Percentiles rank a stretch among this genome's conserved stretches.
Conservation (phyloP, 2,888 invertebrate genomes). For the Nymphalis c-album region DNA sequence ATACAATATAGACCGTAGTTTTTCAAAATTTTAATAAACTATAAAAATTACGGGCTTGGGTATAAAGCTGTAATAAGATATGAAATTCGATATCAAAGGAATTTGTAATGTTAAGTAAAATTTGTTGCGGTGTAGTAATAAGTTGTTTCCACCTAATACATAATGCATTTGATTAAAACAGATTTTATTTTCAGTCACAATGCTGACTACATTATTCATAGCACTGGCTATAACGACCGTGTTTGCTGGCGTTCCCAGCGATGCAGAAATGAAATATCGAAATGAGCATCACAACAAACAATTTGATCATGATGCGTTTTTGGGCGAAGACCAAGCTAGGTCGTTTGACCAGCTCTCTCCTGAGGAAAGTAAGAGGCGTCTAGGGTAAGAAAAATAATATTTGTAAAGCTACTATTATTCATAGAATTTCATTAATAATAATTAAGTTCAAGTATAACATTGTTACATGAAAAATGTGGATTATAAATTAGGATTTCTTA, state of each 20-base stretch:
- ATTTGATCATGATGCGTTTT: slow-evolving; percentile 98
- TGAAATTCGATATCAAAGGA: background rate
- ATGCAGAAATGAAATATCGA: slow-evolving; percentile 89
- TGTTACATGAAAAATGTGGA: too few relatives aligned
- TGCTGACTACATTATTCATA: slow-evolving; percentile 66
- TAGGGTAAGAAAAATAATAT: slow-evolving; percentile 81
- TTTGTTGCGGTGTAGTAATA: too few relatives aligned
- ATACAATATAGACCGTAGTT: background rate
- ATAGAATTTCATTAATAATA: too few relatives aligned
- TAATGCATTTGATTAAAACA: background rate
- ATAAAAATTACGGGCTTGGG: too few relatives aligned
- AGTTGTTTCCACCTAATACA: too few relatives aligned
- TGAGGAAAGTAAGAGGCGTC: slow-evolving; percentile 94
- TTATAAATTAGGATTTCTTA: too few relatives aligned
- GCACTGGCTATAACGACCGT: slow-evolving; percentile 66
- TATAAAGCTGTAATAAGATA: background rate
- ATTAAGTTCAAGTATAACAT: too few relatives aligned
- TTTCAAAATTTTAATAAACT: background rate
- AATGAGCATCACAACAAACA: slow-evolving; percentile 92
- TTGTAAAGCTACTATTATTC: too few relatives aligned
- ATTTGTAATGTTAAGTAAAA: background rate
- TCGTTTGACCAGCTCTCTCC: slow-evolving; percentile 96
- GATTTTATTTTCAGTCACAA: slow-evolving; percentile 46
- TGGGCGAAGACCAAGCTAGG: slow-evolving; percentile 96
- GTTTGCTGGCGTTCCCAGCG: slow-evolving; percentile 85